Evolutionary conservation across 2,113 vertebrate species (phyloP).

Genomic region (Plectropomus leopardus): DNA sequence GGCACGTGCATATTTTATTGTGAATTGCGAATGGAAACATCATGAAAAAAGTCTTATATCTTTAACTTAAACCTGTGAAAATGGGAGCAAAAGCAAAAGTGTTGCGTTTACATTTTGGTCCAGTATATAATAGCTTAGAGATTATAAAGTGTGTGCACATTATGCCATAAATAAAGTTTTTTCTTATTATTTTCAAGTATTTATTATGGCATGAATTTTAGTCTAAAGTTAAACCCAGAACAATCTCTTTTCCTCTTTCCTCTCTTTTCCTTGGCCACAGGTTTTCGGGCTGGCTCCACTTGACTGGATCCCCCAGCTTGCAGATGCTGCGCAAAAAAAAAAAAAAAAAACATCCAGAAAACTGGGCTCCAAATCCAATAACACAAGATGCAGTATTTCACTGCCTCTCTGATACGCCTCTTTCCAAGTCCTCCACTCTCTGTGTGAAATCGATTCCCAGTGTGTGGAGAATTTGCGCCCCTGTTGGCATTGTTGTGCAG

Average conservation of each 20-base stretch:
- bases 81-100: too few relatives aligned
- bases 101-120: too few relatives aligned
- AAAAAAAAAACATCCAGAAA: conserved; percentile 61
- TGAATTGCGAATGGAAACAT: too few relatives aligned
- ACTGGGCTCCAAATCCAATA: conserved; percentile 82
- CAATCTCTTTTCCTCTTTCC: conserved; percentile 70
- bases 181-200: conserved; percentile 44
- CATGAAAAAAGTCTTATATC: too few relatives aligned
- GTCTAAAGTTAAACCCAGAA: conserved; percentile 70
- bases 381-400: conserved; percentile 81
- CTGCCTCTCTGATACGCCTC: conserved; percentile 71
- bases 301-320: conserved; percentile 74
- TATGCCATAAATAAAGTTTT: conserved; percentile 23
- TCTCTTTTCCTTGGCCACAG: conserved; percentile 65
- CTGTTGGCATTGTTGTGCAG: conserved; percentile 80
- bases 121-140: conserved; percentile 15
- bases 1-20: too few relatives aligned
- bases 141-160: conserved; percentile 57
- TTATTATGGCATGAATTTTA: conserved; percentile 58
- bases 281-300: conserved; percentile 65
- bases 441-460: conserved; percentile 85
- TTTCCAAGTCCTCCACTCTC: conserved; percentile 77
- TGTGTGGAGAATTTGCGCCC: conserved; percentile 79
- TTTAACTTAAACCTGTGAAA: too few relatives aligned
- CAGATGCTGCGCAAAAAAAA: conserved; percentile 55